phyloP scores from a whole-genome alignment of 2,888 invertebrate species.

The Acrobeloides nanus region DNA sequence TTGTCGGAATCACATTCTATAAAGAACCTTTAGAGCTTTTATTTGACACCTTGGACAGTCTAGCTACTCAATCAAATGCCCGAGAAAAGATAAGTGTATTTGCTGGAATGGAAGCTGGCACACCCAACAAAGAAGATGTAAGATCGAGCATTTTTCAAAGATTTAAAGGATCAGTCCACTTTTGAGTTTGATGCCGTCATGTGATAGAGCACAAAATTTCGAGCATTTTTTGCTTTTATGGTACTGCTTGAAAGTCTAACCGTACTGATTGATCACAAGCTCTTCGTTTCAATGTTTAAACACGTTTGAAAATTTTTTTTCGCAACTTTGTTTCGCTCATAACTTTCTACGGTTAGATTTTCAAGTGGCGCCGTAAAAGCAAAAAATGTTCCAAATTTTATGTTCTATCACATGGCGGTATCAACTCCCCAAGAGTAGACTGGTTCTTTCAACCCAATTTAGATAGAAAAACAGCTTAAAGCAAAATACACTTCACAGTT shows the following conservation, averaged over 20 bases:
- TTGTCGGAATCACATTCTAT: constrained; percentile 17
- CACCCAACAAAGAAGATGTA: constrained; percentile 41
- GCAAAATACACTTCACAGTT: constrained; percentile 34
- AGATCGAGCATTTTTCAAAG: constrained; percentile 2
- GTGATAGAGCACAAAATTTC: not conserved
- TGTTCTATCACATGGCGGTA: too few species aligned
- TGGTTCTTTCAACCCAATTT: constrained; percentile 15
- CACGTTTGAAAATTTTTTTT: too few species aligned
- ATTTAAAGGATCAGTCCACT: too few species aligned
- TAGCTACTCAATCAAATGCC: constrained; percentile 35
- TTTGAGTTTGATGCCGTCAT: not conserved
- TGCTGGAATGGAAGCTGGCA: constrained; percentile 44
- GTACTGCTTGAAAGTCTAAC: too few species aligned
- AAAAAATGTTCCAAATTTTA: too few species aligned
- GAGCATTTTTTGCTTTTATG: too few species aligned
- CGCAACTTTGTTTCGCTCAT: too few species aligned
- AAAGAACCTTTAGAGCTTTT: constrained; percentile 37
- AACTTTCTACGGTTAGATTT: too few species aligned
- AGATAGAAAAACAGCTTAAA: constrained; percentile 31
- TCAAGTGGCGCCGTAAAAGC: too few species aligned
- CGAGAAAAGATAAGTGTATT: constrained; percentile 32
- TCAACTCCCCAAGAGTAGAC: too few species aligned
- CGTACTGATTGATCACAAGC: too few species aligned
- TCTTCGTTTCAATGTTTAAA: too few species aligned
- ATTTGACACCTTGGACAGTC: constrained; percentile 39